phyloP scores from a whole-genome alignment of 2,113 vertebrate species.

The Lepisosteus osseus region DNA sequence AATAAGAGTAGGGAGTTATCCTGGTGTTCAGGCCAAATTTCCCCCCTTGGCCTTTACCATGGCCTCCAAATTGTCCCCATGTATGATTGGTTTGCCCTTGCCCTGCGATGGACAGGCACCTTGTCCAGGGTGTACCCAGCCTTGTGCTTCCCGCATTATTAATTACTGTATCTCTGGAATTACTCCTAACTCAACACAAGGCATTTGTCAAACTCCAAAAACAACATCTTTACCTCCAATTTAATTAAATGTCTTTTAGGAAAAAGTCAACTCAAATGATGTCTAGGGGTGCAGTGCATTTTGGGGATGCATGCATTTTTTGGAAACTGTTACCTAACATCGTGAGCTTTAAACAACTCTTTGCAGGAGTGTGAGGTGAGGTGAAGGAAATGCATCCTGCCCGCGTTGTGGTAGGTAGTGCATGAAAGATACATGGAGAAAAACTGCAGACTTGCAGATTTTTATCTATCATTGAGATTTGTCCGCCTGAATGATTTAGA shows the following conservation, averaged over 20 bases:
- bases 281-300: background rate
- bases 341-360: background rate
- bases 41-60: too few relatives aligned
- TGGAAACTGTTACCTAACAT: conserved; percentile 1
- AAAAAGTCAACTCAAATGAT: background rate
- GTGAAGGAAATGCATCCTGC: conserved; percentile 4
- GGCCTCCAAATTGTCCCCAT: too few relatives aligned
- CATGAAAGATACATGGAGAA: conserved; percentile 42
- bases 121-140: too few relatives aligned
- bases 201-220: too few relatives aligned
- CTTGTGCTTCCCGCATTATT: too few relatives aligned
- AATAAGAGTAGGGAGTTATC: too few relatives aligned
- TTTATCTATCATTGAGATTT: conserved; percentile 53
- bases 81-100: too few relatives aligned
- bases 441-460: conserved; percentile 63
- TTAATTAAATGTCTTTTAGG: background rate
- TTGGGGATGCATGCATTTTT: background rate
- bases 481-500: conserved; percentile 62
- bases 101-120: too few relatives aligned
- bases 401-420: background rate
- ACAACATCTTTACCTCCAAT: too few relatives aligned
- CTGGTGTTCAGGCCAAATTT: too few relatives aligned
- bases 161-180: too few relatives aligned
- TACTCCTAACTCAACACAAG: too few relatives aligned
- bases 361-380: conserved; percentile 4